Conservation (phyloP, 2,797 vertebrate genomes). For the Anisognathus igniventris region DNA sequence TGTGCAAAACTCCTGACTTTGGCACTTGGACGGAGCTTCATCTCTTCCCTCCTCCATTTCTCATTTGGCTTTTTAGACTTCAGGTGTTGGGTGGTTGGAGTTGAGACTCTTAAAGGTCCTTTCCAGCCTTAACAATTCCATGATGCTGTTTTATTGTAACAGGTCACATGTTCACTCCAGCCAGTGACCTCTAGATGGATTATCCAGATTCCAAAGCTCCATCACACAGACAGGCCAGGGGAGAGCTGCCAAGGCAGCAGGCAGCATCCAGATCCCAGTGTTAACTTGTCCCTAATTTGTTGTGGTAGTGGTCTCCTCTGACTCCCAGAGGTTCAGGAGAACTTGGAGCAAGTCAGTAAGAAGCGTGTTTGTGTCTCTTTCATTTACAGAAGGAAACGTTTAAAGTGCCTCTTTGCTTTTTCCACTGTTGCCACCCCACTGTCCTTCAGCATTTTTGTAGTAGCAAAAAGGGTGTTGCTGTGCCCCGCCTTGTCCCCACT, state of each 20-base stretch:
- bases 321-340: neutral
- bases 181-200: neutral
- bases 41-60: neutral
- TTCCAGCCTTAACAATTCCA: neutral
- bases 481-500: neutral
- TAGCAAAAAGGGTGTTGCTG: neutral
- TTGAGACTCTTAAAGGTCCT: neutral
- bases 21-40: neutral
- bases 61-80: neutral
- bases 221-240: rapidly evolving
- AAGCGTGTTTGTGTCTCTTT: rapidly evolving
- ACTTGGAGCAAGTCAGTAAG: neutral
- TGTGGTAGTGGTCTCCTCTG: neutral
- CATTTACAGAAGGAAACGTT: neutral
- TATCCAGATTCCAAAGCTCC: neutral
- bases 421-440: neutral
- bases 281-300: too few species aligned
- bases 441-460: neutral
- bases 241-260: neutral
- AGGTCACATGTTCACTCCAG: rapidly evolving
- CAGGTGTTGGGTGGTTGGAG: neutral
- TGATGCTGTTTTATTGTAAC: neutral
- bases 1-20: neutral
- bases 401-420: neutral
- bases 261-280: neutral